Evolutionary conservation across 2,113 vertebrate species (phyloP).

Genomic region (Tetrao urogallus): DNA sequence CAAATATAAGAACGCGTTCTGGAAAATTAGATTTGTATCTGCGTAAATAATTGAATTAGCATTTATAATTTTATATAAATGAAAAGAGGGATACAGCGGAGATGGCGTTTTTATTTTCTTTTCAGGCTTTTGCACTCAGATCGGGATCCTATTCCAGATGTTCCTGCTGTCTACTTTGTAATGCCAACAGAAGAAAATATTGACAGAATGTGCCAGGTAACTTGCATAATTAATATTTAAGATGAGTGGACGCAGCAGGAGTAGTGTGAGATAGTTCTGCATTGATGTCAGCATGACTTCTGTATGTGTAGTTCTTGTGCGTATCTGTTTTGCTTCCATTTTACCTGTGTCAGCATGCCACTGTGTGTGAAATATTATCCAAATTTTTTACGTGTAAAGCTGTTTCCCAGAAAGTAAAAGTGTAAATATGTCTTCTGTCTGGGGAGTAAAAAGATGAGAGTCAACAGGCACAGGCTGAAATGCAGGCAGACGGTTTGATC

Average conservation of each 20-base stretch:
- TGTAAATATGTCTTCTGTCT: background rate
- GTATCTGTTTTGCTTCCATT: background rate
- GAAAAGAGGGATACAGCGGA: background rate
- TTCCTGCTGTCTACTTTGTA: conserved; percentile 95
- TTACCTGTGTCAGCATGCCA: background rate
- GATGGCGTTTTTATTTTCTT: background rate
- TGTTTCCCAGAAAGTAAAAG: background rate
- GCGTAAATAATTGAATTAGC: background rate
- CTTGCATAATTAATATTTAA: background rate
- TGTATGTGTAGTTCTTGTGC: background rate
- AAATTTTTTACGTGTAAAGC: background rate
- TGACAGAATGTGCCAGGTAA: conserved; percentile 97
- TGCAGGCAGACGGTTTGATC: background rate
- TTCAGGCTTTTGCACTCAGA: conserved; percentile 94
- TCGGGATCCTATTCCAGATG: conserved; percentile 95
- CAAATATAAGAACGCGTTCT: background rate
- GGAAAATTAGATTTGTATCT: background rate
- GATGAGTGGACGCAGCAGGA: background rate
- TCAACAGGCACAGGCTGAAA: background rate
- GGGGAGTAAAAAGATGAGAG: background rate
- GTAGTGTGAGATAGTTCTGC: background rate
- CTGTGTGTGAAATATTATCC: background rate
- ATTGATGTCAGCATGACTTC: background rate
- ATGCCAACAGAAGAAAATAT: conserved; percentile 99
- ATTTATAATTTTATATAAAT: background rate